Base-by-base conservation (phyloP, 2,888 invertebrate genomes). In the Tetragnatha montana region DNA sequence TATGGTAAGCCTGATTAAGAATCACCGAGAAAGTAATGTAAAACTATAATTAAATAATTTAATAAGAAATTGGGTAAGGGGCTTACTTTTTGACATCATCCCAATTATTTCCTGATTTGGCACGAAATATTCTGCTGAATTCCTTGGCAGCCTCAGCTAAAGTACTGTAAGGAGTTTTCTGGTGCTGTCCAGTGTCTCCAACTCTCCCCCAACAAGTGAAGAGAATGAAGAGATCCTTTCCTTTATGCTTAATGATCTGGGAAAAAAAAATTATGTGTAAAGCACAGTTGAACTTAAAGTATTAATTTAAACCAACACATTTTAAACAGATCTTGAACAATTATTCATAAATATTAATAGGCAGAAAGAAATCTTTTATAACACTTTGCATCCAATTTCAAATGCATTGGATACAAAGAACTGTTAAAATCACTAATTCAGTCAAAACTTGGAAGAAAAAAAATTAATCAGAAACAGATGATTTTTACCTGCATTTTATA, bases 181-280 rank as follows among this genome's bases (percentile, higher is more conserved):
- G 94, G 91, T 92, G 94, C 91, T 94, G 94, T 4, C 94, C 94
- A 0, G 91, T 91, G 8, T 93, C 93, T 17, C 95, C 95, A 60
- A 95, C 94, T 71, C 94, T 92, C 8, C 95, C 95, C 94, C 95
- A 95, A 51, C 94, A 93, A 17, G 94, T 95, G 92, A 95, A 94
- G 87, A 95, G 91, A 71, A 94, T 92, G 91, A 93, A 94, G 81
- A 95, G 91, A 89, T 94, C 94, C 92, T 94, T 93, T 22, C 93
- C 93, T 81, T 92, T 92, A 75, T 93, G 92, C 75, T 93, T 92
- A 49, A 94, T 93, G 86, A 94, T 92, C 93, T 94, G 91, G 0
- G 71, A 75, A 35, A n/a, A 78, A 7, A 22, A 14, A 87, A 49
- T 0, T 2, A 51, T n/a, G 70, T 2, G 7, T 75, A 8, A 22